A percentile compares a stretch with the other conserved stretches of the same genome.
phyloP scores from a whole-genome alignment of 2,797 vertebrate genomes.

The Nasua narica region DNA sequence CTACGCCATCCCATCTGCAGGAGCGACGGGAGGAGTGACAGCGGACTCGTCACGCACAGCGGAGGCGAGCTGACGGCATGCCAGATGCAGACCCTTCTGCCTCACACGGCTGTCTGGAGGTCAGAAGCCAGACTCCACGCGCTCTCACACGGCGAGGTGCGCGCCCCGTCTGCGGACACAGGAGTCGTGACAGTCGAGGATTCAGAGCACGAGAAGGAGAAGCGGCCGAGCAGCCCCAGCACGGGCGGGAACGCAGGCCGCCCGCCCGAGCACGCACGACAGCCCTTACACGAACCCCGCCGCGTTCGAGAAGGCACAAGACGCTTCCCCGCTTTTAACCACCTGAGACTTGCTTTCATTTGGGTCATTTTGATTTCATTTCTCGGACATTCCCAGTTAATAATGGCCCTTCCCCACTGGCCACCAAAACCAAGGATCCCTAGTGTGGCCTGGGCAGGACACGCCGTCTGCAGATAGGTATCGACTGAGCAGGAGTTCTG shows the following conservation, averaged over 20 bases:
- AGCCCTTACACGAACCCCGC: too few species aligned
- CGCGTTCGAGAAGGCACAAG: background rate
- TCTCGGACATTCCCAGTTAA: background rate
- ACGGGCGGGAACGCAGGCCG: fast-evolving
- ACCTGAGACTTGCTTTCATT: background rate
- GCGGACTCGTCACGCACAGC: background rate
- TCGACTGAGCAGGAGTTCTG: background rate
- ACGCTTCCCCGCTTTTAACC: too few species aligned
- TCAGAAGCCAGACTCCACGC: background rate
- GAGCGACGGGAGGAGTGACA: fast-evolving
- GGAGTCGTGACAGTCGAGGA: background rate
- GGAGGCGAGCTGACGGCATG: background rate
- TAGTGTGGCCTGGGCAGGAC: background rate
- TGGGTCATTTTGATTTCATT: background rate
- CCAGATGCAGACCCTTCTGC: too few species aligned
- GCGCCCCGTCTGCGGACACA: too few species aligned
- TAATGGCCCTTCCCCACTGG: background rate
- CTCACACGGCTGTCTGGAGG: background rate
- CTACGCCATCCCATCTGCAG: fast-evolving
- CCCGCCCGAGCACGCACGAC: too few species aligned
- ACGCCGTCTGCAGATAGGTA: background rate
- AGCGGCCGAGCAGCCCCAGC: background rate
- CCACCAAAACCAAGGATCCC: background rate
- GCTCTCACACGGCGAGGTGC: background rate
- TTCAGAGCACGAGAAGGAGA: background rate